phyloP scores from a whole-genome alignment of 2,888 invertebrate species.

The Monoplex corrugatus region DNA sequence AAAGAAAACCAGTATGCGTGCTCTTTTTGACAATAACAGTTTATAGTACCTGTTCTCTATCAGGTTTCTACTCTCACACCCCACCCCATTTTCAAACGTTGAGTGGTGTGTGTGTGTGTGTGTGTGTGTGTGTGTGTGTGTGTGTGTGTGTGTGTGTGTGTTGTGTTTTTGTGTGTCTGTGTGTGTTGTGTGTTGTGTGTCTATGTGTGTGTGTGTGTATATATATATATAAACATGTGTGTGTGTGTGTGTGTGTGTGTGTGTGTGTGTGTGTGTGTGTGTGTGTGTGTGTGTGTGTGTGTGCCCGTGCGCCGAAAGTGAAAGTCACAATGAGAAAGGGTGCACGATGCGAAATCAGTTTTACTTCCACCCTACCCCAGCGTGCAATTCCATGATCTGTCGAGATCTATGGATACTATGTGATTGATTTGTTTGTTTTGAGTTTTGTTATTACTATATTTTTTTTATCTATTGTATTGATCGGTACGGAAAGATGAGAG shows the following conservation, averaged over 20 bases:
- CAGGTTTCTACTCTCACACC: no score
- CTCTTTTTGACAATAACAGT: no score
- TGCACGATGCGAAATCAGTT: no score
- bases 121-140: neutral
- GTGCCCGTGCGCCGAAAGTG: neutral
- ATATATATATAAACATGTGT: neutral
- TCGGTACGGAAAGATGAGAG: neutral
- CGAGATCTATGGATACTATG: no score
- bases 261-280: slow-evolving; percentile 24
- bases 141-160: slow-evolving; percentile 23
- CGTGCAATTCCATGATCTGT: no score
- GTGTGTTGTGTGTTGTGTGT: neutral
- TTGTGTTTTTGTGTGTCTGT: no score
- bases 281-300: neutral
- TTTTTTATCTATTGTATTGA: neutral
- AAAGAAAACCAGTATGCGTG: no score
- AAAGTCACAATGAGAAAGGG: no score
- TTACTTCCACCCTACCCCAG: no score
- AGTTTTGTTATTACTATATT: neutral
- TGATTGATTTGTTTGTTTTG: neutral
- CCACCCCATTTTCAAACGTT: no score
- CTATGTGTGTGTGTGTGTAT: slow-evolving; percentile 22
- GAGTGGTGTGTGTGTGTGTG: no score
- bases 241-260: neutral
- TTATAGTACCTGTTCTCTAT: no score